Base-by-base conservation (phyloP, 1,140 invertebrate species). In the Doryteuthis pealeii region DNA sequence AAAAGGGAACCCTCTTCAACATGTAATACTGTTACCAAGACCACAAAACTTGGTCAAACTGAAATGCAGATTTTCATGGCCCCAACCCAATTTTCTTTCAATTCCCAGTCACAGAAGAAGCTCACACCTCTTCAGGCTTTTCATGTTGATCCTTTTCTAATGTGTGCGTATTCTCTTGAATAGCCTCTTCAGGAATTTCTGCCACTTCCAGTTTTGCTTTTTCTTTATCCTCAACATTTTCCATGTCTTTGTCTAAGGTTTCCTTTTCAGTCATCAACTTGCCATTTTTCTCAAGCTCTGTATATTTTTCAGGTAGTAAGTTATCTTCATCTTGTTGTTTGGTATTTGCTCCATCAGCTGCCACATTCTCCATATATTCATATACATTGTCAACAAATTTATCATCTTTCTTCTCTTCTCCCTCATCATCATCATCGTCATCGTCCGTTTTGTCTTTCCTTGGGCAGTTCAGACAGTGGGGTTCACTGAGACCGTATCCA, bases 401-500 rank as follows among this genome's bases (percentile, higher is more conserved):
- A n/a, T n/a, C n/a, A n/a, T n/a, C n/a, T n/a, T n/a, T n/a, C n/a
- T n/a, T n/a, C 68, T 32, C 68, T 12, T 22, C 68, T 15, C 40
- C 68, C 68, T 65, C 54, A 28, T 8, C 28, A 22, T 69, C 62
- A 12, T 31, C 62, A 40, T 67, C 65, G 33, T 77, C 77, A 2
- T 73, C 69, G 15, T 74, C 72, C 15, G 67, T 74, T 14, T 73
- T 66, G 15, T 77, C 74, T 1, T 70, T 43, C 18, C 58, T 72
- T 0, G 73, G 75, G 70, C 82, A 83, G 22, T 74, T 54, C 15
- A 79, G 69, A 70, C 81, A 83, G 40, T 77, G 71, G 30, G 81
- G 79, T 72, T 81, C 75, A 70, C 73, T 82, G 2, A 82, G 94
- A 5, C 96, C 96, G 88, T 96, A 97, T 85, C 96, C 95, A 54